Evolutionary conservation across 2,888 invertebrate species (phyloP), one percentile per base, ranked within the genome.

Genomic region (Leucophenga maculata): DNA sequence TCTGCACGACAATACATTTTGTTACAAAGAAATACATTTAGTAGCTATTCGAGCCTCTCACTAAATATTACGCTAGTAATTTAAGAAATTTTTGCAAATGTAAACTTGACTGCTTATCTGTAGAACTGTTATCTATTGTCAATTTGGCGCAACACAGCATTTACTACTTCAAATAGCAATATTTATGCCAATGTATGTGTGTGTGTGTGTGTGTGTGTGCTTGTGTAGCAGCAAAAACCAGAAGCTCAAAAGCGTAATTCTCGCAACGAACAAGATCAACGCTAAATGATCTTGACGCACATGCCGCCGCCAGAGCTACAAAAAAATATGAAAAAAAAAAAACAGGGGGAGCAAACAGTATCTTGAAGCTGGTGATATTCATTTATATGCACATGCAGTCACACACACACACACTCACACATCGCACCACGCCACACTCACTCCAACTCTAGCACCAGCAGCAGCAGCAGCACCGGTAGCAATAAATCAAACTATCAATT

Each of bases 401-500:
- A 20, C 31, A 44, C 44, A 18, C 3, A 46, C 22, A 62, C 18
- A 31, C 57, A 72, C 55, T 69, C 78, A 83, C 76, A 73, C 62
- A 73, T 68, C 78, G 75, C 3, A 73, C 69, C 78, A 76, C 3
- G 4, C 26, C 4, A 74, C 70, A 80, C 6, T 0, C 6, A 14
- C 20, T 50, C 39, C 39, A 39, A 39, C 39, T 39, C 39, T 39
- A 39, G 39, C 39, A 39, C 39, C 39, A 32, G n/a, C n/a, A n/a
- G n/a, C n/a, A 32, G 32, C 8, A 32, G 32, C 82, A 77, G 71
- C 78, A 85, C 86, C 85, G 83, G 86, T 85, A 84, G 86, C 86
- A 85, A 86, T 86, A 86, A 86, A 86, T 86, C 86, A 87, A 86
- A 84, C 86, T 85, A 87, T 86, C 87, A 87, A 86, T 86, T 87